Conservation (phyloP, 2,113 vertebrate species). For the Actinemys pallida region DNA sequence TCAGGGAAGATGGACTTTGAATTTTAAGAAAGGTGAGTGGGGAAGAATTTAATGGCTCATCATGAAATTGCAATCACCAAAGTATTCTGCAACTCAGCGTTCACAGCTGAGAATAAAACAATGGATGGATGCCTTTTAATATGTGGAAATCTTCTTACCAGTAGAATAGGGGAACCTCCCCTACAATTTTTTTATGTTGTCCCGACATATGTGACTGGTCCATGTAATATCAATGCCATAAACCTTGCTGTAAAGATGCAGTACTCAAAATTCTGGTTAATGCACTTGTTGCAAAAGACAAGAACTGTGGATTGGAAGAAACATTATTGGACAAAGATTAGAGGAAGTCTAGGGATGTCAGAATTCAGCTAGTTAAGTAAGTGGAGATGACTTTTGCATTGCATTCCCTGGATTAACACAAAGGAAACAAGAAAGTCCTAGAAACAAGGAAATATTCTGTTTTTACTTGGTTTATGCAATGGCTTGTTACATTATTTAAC, state of each 20-base stretch:
- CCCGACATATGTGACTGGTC: constrained; percentile 12
- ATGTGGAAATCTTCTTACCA: constrained; percentile 10
- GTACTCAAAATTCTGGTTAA: background rate
- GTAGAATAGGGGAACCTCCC: constrained; percentile 55
- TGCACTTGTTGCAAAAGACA: background rate
- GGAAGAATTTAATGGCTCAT: constrained; percentile 64
- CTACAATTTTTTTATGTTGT: constrained; percentile 34
- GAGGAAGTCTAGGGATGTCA: background rate
- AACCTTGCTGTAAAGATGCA: background rate
- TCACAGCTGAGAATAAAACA: constrained; percentile 39
- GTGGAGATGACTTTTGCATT: background rate
- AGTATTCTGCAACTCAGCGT: constrained; percentile 72
- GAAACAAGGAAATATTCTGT: background rate
- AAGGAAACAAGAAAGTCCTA: background rate
- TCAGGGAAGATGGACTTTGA: constrained; percentile 82
- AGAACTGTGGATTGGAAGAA: background rate
- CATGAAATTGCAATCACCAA: constrained; percentile 72
- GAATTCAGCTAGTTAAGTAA: background rate
- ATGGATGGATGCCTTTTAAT: constrained; percentile 29
- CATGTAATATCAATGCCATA: constrained; percentile 50
- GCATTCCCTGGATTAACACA: constrained; percentile 7
- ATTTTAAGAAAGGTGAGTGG: constrained; percentile 65
- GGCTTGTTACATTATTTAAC: background rate
- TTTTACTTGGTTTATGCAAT: constrained; percentile 13
- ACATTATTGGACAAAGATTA: background rate